Evolutionary conservation across 1,140 invertebrate species (phyloP).

Genomic region (Heliconius hermathena): DNA sequence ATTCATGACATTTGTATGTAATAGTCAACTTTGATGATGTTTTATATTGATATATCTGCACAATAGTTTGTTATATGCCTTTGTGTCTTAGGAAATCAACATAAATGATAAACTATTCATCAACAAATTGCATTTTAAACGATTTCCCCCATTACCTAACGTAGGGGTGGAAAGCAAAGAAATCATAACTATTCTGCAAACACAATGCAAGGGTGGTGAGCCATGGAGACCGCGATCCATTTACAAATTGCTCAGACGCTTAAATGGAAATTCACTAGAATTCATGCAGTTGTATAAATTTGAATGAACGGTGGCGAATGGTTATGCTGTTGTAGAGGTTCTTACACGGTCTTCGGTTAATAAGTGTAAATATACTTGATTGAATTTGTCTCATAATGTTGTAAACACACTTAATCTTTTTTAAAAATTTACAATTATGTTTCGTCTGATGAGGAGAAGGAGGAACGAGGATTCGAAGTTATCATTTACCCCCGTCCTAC

Average conservation of each 20-base stretch:
- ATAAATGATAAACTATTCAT: constrained; percentile 16
- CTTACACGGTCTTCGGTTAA: neutral
- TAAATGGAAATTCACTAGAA: constrained; percentile 50
- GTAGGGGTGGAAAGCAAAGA: constrained; percentile 37
- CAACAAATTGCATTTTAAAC: constrained; percentile 16
- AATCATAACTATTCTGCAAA: constrained; percentile 44
- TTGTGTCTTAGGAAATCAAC: neutral
- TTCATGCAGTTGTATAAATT: constrained; percentile 62
- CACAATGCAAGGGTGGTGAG: constrained; percentile 50
- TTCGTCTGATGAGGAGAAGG: too few species aligned
- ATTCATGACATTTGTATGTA: neutral
- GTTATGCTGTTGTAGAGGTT: constrained; percentile 18
- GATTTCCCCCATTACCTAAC: constrained; percentile 40
- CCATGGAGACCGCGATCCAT: constrained; percentile 59
- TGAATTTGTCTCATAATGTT: neutral
- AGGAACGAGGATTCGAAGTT: too few species aligned
- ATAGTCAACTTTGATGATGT: neutral
- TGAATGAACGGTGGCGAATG: constrained; percentile 58
- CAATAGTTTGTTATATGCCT: neutral
- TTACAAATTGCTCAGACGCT: constrained; percentile 65
- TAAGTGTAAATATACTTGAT: neutral
- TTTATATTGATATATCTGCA: neutral
- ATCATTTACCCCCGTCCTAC: too few species aligned
- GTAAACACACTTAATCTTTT: too few species aligned
- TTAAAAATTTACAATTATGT: too few species aligned